Conservation (phyloP, 2,888 invertebrate species). For the Tenthredo scrophulariae region DNA sequence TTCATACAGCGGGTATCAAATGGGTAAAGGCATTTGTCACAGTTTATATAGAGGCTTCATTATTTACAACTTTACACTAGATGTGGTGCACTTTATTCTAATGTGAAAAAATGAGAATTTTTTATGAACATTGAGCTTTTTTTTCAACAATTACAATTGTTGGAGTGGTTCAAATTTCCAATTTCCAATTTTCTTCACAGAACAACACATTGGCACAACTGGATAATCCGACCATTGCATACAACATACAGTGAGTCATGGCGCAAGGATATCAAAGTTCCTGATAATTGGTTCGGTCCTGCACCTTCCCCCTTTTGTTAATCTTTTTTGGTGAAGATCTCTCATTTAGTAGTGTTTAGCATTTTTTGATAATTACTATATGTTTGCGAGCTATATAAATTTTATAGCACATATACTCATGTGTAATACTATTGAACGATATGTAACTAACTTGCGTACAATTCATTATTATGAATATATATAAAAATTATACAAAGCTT, state of each 20-base stretch:
- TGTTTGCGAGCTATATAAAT: not conserved
- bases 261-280: conserved; percentile 55
- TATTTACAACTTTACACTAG: not conserved
- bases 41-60: not conserved
- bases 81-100: not conserved
- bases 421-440: not conserved
- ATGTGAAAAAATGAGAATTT: not conserved
- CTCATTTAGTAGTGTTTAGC: conserved; percentile 54
- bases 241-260: conserved; percentile 56
- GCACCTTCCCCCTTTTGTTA: conserved; percentile 33
- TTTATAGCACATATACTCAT: not conserved
- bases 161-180: not conserved
- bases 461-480: conserved; percentile 19
- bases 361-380: conserved; percentile 2
- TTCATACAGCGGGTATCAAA: not conserved
- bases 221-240: conserved; percentile 52
- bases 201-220: conserved; percentile 57
- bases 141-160: not conserved
- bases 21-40: not conserved
- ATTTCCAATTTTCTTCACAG: conserved; percentile 33
- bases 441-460: conserved; percentile 16
- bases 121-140: not conserved
- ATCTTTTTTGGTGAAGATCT: not conserved
- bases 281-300: conserved; percentile 54
- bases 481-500: conserved; percentile 50